A percentile compares a stretch with the other conserved stretches of the same genome.
These are phyloP conservation scores for Coturnix japonica DNA, from an alignment of 2,113 vertebrate genomes.

Conservation along the genomic window DNA sequence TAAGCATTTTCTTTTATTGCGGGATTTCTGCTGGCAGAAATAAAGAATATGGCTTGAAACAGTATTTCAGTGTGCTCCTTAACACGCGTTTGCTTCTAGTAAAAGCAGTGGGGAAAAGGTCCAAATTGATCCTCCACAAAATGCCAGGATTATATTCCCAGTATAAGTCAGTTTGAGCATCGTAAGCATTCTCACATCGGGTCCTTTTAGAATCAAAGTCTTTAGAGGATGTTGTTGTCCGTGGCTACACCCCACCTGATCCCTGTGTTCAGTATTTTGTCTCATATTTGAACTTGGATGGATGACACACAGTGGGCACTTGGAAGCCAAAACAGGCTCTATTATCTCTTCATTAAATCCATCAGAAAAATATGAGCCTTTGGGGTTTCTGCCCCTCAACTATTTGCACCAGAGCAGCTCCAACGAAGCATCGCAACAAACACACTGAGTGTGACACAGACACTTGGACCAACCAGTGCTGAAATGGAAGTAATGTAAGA, in stretches of 20 bases:
- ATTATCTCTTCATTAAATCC: constrained; percentile 1
- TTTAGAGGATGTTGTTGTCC: not conserved
- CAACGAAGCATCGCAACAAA: not conserved
- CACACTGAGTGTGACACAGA: not conserved
- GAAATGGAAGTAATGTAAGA: not conserved
- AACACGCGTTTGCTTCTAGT: constrained; percentile 72
- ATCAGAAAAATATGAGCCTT: constrained; percentile 11
- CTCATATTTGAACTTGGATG: not conserved
- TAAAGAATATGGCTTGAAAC: constrained; percentile 64
- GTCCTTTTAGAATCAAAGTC: not conserved
- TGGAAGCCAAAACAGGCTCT: not conserved
- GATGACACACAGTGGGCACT: not conserved
- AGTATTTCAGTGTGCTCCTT: constrained; percentile 76
- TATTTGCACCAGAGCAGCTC: not conserved
- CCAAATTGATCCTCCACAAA: constrained; percentile 76
- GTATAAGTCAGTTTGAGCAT: constrained; percentile 42
- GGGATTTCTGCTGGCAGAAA: constrained; percentile 51
- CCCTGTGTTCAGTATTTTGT: not conserved
- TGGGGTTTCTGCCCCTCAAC: constrained; percentile 37
- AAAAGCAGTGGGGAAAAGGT: constrained; percentile 80
- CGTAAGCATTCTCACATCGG: constrained; percentile 53
- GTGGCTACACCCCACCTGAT: not conserved
- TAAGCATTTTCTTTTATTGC: constrained; percentile 53
- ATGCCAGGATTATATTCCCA: constrained; percentile 73
- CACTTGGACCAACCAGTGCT: not conserved